Evolutionary conservation across 2,888 invertebrate species (phyloP), one percentile per base, ranked within the genome.

Genomic region (Argynnis bischoffii): DNA sequence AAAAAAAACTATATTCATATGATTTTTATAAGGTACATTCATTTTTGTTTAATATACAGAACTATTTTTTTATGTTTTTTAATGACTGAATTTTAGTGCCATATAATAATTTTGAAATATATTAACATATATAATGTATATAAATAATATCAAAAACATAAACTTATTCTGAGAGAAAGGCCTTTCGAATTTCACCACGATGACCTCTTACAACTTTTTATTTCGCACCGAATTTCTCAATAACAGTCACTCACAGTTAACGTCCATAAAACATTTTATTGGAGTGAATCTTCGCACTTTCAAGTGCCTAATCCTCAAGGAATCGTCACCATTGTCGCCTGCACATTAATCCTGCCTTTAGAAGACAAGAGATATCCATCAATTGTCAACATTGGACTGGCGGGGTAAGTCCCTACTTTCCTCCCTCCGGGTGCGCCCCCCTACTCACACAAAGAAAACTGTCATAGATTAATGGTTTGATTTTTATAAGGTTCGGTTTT

Each of bases 281-380:
- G 71, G 71, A 69, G 68, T 67, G 71, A 74, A 75, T 74, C 73
- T 77, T 77, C 80, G 76, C 82, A 77, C 81, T 77, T 76, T 80
- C 76, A 76, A 81, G 79, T 79, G 83, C 81, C 81, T 88, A 87
- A 88, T 88, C 87, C 85, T 84, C 82, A 83, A 84, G 80, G 80
- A 81, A 80, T 83, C 83, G 83, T 82, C 85, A 84, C 85, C 83
- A 90, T 90, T 90, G 90, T 89, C 80, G 78, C 79, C 83, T 82
- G 84, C 80, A 81, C 90, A 92, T 92, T 92, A 92, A 92, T 92
- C 91, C 90, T 88, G 89, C 87, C 91, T 90, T 89, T 89, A 83
- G 84, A 85, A 90, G 91, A 91, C 90, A 89, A 88, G 89, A 88
- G 89, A 90, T 89, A 92, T 92, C 92, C 92, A 92, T 92, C 92